Evolutionary conservation across 2,797 vertebrate genomes (phyloP).

Genomic region (Cynodonichthys magdalenae): DNA sequence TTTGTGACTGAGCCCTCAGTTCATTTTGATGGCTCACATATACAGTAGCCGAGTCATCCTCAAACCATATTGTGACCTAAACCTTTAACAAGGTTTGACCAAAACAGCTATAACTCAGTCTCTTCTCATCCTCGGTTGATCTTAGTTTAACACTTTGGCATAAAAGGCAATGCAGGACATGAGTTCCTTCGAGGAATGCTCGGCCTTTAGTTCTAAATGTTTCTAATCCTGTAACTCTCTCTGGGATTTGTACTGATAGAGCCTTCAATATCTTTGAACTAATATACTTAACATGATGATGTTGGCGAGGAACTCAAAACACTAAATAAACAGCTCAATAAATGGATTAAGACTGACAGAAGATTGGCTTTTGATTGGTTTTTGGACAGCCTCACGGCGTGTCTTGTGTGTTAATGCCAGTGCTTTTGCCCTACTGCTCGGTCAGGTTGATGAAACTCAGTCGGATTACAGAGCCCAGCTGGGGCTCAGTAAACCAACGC

Average conservation of each 20-base stretch:
- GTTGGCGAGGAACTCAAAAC: constrained; percentile 53
- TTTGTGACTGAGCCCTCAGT: no score
- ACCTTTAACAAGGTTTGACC: no score
- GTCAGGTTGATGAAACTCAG: constrained; percentile 71
- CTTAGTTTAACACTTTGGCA: no score
- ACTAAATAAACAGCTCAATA: constrained; percentile 60
- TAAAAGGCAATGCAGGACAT: no score
- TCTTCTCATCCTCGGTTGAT: no score
- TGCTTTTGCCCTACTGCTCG: constrained; percentile 51
- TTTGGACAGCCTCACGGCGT: constrained; percentile 45
- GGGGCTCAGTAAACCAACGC: constrained; percentile 70
- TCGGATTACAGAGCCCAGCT: constrained; percentile 68
- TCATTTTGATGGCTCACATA: no score
- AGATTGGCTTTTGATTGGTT: constrained; percentile 58
- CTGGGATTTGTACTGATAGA: not conserved
- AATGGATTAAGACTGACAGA: constrained; percentile 58
- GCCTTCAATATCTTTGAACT: constrained; percentile 15
- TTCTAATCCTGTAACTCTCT: not conserved
- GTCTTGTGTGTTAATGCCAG: constrained; percentile 56
- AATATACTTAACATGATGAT: constrained; percentile 36
- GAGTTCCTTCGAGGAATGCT: no score
- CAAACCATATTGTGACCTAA: not conserved
- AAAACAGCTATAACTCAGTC: no score
- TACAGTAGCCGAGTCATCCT: no score
- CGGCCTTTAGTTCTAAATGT: not conserved